phyloP scores from a whole-genome alignment of 2,113 vertebrate genomes.

The Silurus asotus region DNA sequence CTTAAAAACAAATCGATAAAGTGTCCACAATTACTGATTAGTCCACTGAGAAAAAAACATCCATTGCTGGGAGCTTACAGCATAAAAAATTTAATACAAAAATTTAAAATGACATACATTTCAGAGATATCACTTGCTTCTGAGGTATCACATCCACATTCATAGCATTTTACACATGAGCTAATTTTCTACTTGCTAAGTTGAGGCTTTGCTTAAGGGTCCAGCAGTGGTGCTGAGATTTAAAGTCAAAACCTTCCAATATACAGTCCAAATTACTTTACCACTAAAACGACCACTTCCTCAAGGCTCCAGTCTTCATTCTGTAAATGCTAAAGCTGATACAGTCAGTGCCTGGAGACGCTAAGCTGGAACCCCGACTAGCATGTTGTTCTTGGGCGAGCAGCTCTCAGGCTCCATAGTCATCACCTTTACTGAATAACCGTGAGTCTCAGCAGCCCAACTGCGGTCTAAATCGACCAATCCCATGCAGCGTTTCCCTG shows the following conservation, averaged over 20 bases:
- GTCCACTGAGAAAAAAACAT: too few relatives aligned
- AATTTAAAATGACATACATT: neutral
- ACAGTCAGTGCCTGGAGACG: neutral
- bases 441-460: constrained; percentile 81
- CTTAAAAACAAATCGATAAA: neutral
- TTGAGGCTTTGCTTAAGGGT: too few relatives aligned
- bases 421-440: constrained; percentile 83
- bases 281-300: neutral
- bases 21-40: neutral
- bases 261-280: too few relatives aligned
- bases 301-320: constrained; percentile 16
- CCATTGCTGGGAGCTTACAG: neutral
- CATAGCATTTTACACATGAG: too few relatives aligned
- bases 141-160: neutral
- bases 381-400: constrained; percentile 97
- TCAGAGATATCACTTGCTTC: neutral
- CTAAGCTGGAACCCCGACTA: constrained; percentile 75
- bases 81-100: neutral
- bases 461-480: constrained; percentile 94
- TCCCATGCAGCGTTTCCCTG: constrained; percentile 96
- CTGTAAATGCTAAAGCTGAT: neutral
- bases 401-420: constrained; percentile 96
- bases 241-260: too few relatives aligned
- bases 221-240: too few relatives aligned
- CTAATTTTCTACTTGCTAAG: too few relatives aligned